Percentiles rank a stretch among this genome's conserved stretches.
These are phyloP conservation scores for Bolborhynchus lineola DNA, from an alignment of 2,113 vertebrate genomes.

Conservation along the genomic window DNA sequence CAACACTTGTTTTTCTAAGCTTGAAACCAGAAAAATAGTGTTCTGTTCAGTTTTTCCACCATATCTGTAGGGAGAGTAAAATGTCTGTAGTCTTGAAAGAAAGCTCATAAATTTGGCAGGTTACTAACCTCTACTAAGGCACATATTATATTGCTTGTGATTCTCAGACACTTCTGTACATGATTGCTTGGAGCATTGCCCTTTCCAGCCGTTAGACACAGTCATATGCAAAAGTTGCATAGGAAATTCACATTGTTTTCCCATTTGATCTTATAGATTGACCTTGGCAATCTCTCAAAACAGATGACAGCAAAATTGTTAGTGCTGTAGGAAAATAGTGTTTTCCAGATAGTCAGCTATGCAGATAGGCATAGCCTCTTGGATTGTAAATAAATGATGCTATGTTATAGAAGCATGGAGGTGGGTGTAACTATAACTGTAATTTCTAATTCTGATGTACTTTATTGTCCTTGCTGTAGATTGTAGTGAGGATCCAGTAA, in stretches of 20 bases:
- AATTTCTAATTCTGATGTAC: background rate
- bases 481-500: background rate
- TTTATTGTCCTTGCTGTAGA: background rate
- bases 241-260: background rate
- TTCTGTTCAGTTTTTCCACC: background rate
- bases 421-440: background rate
- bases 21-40: background rate
- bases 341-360: background rate
- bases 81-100: background rate
- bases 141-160: background rate
- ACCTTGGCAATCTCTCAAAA: background rate
- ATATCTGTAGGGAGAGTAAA: background rate
- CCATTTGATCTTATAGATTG: background rate
- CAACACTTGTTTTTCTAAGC: background rate
- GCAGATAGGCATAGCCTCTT: background rate
- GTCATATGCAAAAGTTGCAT: background rate
- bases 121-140: background rate
- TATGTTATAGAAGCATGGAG: background rate
- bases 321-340: background rate
- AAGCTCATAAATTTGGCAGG: background rate
- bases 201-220: background rate
- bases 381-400: background rate
- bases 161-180: background rate
- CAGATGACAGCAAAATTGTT: background rate
- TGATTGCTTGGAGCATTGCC: accelerated